Evolutionary conservation across 2,888 invertebrate genomes (phyloP), one percentile per base, ranked within the genome.

Genomic region (Lordiphosa fenestrarum): DNA sequence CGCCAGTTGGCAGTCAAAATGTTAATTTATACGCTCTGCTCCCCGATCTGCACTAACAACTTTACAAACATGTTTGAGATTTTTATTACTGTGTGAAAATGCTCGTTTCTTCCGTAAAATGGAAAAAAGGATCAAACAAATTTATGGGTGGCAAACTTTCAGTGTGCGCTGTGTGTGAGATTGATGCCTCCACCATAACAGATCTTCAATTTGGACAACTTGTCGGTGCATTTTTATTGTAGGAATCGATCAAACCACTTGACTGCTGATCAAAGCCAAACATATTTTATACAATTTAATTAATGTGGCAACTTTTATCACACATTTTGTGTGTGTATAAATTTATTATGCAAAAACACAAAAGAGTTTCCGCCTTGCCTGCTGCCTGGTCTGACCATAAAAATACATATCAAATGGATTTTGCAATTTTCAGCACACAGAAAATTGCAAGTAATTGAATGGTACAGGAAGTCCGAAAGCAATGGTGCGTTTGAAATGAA

Each of bases 1-100:
- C 80, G 67, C 84, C 84, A 85, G 85, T 81, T 82, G 84, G 78
- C 80, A 84, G 78, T 86, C 84, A 86, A 84, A 84, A 86, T 82
- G 84, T 77, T 78, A 84, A 86, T 86, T 86, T 84, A 85, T 86
- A 71, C 67, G 81, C 69, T 63, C 66, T 66, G 72, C 63, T 73
- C 56, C 67, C 82, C 71, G 59, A 44, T 33, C 63, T 62, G 71
- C 72, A 69, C 75, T 77, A 85, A 80, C 80, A 80, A 76, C 84
- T 85, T 80, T 83, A 80, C 81, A 85, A 85, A 80, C 85, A 85
- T 85, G 84, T 85, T 84, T 84, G 78, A 81, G 84, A 77, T 77
- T 85, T 81, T 85, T 84, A 81, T 81, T 81, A 69, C 84, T 55
- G 77, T 81, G 85, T 83, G 85, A 81, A 77, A 76, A 77, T 78